Evolutionary conservation across 2,797 vertebrate genomes (phyloP), one percentile per base, ranked within the genome.

Genomic region (Etheostoma perlongum): DNA sequence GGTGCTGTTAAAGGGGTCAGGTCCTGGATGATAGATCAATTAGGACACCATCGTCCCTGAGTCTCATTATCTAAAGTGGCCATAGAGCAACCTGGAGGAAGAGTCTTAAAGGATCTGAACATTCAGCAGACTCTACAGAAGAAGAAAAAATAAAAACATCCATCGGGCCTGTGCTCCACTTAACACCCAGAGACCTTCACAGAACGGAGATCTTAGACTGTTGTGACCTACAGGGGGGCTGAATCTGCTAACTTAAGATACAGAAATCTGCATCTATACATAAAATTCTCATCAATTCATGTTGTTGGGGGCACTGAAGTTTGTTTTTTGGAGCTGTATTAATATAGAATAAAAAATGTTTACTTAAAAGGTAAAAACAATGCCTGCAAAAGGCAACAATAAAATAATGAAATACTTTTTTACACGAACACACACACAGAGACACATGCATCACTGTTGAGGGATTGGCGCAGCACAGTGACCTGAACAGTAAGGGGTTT

Each of bases 11-110:
- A 55, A 5, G 62, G 16, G 62, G 57, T 21, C 36, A 74, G 79
- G 74, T 4, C 70, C 65, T 16, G 63, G 65, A 65, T 66, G 54
- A 83, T 64, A 64, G 84, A 90, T 91, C 78, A 81, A 78, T 84
- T 18, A 7, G 25, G 76, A 65, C 33, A 4, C 73, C 23, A 42
- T 57, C 55, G 7, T 66, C 75, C 58, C 14, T 25, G 65, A 65
- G 76, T 72, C 74, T 91, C 86, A 92, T 93, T 93, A 92, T 74
- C 85, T 90, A 88, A 89, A 92, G 90, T 91, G 87, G 77, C 74
- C 66, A 52, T 36, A 54, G 51, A 72, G 59, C 58, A 85, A 59
- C 52, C 74, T 40, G 53, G 36, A 67, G 52, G 47, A 70, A 72
- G 84, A 81, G 51, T 70, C 79, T 72, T 74, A 61, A 40, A 86